These are phyloP conservation scores for Phaethornis superciliosus DNA, from an alignment of 2,113 vertebrate species.

Conservation along the genomic window DNA sequence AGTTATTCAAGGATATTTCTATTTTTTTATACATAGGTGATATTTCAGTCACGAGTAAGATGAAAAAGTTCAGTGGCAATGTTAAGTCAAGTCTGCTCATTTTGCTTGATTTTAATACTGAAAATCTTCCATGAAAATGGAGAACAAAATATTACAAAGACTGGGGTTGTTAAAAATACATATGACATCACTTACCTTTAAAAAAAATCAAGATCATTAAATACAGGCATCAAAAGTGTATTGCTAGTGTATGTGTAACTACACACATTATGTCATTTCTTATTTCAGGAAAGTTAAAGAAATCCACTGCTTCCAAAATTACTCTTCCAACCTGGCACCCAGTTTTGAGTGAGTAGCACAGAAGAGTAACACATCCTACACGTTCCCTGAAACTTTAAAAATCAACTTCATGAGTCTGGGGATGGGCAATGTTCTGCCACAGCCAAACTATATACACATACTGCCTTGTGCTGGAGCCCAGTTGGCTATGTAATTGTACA, in stretches of 20 bases:
- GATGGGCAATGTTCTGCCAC: neutral
- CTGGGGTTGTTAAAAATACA: neutral
- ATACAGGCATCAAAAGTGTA: neutral
- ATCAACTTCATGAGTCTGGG: neutral
- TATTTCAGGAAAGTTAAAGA: constrained; percentile 27
- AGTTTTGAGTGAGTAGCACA: neutral
- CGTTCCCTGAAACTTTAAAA: constrained; percentile 6
- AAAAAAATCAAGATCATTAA: neutral
- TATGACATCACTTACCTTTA: neutral
- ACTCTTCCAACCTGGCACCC: constrained; percentile 14
- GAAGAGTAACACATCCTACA: constrained; percentile 35
- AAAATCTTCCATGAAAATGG: neutral
- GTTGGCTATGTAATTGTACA: neutral
- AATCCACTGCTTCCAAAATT: constrained; percentile 16
- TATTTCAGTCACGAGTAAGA: neutral
- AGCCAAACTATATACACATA: neutral
- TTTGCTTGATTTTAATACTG: neutral
- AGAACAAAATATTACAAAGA: neutral
- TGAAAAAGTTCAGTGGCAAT: neutral
- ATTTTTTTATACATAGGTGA: neutral
- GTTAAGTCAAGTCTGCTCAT: neutral
- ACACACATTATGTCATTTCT: neutral
- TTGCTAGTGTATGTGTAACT: neutral
- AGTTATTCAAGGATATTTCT: neutral
- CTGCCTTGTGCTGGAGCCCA: neutral